Evolutionary conservation across 1,140 invertebrate genomes (phyloP), one percentile per base, ranked within the genome.

Genomic region (Branchinecta lindahli): DNA sequence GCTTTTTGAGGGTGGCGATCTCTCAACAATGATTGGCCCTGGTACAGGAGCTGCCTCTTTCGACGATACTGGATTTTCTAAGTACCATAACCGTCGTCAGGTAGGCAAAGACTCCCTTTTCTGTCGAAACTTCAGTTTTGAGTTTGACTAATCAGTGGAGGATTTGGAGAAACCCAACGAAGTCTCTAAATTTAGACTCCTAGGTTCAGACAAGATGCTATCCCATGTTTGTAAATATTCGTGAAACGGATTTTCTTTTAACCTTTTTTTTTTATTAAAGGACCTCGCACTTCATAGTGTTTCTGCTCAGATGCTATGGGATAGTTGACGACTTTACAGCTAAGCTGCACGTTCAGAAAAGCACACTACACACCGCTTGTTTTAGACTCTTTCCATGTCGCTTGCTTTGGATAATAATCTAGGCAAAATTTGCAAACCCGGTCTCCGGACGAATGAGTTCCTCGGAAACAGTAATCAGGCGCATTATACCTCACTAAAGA

Each of bases 11-110:
- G 95, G 96, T 8, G 90, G 91, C 69, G 96, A 99, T 81, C 84
- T 99, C 8, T 95, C 93, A 0, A 99, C 97, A 9, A 93, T 96
- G 78, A 99, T 99, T 77, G 93, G 92, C 0, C 91, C 92, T 8
- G 93, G 90, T 8, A 86, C 89, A 66, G 91, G 91, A 20, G 86
- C 88, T 73, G 90, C 90, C 4, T 83, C 86, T 61, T 87, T 87
- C 76, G 87, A 90, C 80, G 88, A 91, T 75, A 91, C 90, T 78
- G 94, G 94, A 15, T 85, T 87, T 8, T 86, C 90, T 0, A 92
- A 94, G 79, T 98, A 97, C 80, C 91, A 94, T 78, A 98, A 97
- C 81, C 84, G 94, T 75, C 84, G 91, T 75, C 91, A 91, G 20
- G 86, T 87, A 78, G 81, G 80, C 77, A 44, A 68, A 67, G 20